Conservation (phyloP, 1,140 invertebrate species). For the Paraescarpia echinospica region DNA sequence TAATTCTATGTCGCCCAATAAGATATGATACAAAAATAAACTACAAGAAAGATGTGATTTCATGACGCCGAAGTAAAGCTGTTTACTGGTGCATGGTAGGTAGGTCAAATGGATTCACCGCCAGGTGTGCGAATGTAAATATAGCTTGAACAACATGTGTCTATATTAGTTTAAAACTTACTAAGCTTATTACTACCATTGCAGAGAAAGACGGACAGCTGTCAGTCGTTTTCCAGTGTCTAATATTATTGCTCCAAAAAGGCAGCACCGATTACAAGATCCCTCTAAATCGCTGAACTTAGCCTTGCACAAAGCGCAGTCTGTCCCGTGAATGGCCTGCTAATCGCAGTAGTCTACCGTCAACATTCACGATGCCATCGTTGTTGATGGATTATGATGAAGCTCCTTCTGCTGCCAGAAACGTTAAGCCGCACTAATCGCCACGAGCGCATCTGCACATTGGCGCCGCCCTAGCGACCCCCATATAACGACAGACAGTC, state of each 20-base stretch:
- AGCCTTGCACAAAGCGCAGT: not conserved
- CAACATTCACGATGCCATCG: not conserved
- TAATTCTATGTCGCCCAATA: not conserved
- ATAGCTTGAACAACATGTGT: too few relatives aligned
- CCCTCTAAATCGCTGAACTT: not conserved
- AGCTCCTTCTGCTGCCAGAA: not conserved
- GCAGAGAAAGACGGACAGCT: not conserved
- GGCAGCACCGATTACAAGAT: not conserved
- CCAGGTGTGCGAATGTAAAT: too few relatives aligned
- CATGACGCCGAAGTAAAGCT: not conserved
- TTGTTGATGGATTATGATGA: slow-evolving; percentile 6
- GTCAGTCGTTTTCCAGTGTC: not conserved
- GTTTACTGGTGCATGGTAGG: not conserved
- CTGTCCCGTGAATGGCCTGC: not conserved
- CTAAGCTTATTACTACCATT: too few relatives aligned
- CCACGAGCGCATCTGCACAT: not conserved
- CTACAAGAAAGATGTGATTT: not conserved
- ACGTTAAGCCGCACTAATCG: not conserved
- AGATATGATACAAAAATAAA: not conserved
- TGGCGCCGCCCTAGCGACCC: slow-evolving; percentile 1
- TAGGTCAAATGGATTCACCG: too few relatives aligned
- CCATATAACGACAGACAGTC: not conserved
- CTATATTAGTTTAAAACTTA: too few relatives aligned
- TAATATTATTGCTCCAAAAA: not conserved
- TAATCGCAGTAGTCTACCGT: not conserved